Percentiles rank a stretch among this genome's conserved stretches.
Conservation (phyloP, 2,113 vertebrate species). For the Anthoscopus minutus region DNA sequence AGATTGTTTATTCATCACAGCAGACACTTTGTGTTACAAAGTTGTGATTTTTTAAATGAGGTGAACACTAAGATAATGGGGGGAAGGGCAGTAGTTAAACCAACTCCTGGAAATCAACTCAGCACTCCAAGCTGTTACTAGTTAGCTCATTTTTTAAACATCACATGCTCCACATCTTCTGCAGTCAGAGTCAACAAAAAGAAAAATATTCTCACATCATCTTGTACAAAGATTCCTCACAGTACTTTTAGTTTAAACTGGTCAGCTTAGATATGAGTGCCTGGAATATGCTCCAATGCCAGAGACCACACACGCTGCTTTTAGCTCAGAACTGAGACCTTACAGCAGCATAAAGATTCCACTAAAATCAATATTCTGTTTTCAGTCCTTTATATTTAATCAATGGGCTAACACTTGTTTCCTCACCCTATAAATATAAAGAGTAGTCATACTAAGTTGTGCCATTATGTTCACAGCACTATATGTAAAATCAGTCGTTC, state of each 20-base stretch:
- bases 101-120: background rate
- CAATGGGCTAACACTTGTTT: background rate
- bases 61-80: background rate
- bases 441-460: background rate
- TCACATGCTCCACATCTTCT: background rate
- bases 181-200: background rate
- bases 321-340: background rate
- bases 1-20: conserved; percentile 41
- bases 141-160: background rate
- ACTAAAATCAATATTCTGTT: conserved; percentile 28
- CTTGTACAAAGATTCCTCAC: background rate
- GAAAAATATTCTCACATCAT: background rate
- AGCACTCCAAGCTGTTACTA: background rate
- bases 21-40: conserved; percentile 24
- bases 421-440: conserved; percentile 7
- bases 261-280: background rate
- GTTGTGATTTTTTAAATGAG: conserved; percentile 53
- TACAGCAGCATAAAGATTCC: background rate
- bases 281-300: background rate
- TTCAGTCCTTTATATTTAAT: conserved; percentile 26
- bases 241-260: background rate
- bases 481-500: background rate
- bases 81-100: background rate
- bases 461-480: background rate
- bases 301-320: background rate